A percentile compares a stretch with the other conserved stretches of the same genome.
phyloP scores from a whole-genome alignment of 2,797 vertebrate genomes.

The Molossus molossus region DNA sequence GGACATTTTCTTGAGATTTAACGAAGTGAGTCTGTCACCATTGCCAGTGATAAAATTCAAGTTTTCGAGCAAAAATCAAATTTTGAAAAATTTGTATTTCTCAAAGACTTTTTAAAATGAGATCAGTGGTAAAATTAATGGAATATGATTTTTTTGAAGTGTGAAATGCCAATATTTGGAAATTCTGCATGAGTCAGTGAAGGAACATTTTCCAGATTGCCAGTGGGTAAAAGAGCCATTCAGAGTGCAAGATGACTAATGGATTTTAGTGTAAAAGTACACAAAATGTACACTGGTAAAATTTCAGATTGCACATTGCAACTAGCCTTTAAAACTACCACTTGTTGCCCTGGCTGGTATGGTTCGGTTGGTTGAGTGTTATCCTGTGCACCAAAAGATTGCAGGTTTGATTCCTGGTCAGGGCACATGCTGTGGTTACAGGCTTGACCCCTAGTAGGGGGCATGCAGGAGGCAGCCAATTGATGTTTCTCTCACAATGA shows the following conservation, averaged over 20 bases:
- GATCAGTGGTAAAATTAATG: conserved; percentile 4
- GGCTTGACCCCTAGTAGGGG: neutral
- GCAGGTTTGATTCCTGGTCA: neutral
- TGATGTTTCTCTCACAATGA: neutral
- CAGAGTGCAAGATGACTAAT: neutral
- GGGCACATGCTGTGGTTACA: no score
- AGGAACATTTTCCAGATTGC: conserved; percentile 42
- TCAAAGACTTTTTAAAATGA: conserved; percentile 24
- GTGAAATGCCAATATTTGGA: conserved; percentile 55
- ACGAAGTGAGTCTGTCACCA: neutral
- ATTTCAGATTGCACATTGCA: neutral
- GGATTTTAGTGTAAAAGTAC: conserved; percentile 32
- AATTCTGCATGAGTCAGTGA: conserved; percentile 53
- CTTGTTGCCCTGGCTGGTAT: neutral
- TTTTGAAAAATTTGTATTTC: conserved; percentile 26
- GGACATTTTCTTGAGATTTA: conserved; percentile 33
- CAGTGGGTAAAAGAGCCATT: conserved; percentile 37
- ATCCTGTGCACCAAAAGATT: neutral
- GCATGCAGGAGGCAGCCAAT: neutral
- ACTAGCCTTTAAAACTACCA: conserved; percentile 1
- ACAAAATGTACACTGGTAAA: neutral
- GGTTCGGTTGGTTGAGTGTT: neutral
- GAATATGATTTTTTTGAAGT: conserved; percentile 24
- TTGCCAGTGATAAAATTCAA: neutral
- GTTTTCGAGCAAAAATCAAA: conserved; percentile 45